phyloP scores from a whole-genome alignment of 2,888 invertebrate species.

The Meghimatium bilineatum region DNA sequence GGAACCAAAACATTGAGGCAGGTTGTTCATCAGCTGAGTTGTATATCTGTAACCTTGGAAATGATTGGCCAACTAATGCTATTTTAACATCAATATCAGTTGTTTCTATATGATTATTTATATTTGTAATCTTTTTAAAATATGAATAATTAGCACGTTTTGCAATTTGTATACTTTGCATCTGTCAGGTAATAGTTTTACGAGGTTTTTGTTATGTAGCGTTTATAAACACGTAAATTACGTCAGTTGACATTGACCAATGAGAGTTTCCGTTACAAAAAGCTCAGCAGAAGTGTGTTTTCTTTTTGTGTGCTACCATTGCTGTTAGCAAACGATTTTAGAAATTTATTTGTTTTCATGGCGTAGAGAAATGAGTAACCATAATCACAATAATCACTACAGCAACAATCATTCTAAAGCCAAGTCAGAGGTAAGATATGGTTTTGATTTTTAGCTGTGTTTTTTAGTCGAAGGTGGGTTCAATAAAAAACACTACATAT shows the following conservation, averaged over 20 bases:
- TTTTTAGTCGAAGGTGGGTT: background rate
- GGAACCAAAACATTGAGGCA: conserved; percentile 53
- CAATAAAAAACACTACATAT: background rate
- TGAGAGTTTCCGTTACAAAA: conserved; percentile 48
- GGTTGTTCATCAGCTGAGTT: conserved; percentile 51
- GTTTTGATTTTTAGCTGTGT: background rate
- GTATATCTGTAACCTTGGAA: conserved; percentile 6
- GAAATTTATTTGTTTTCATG: conserved; percentile 50
- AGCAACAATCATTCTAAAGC: conserved; percentile 60
- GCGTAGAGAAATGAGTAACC: conserved; percentile 64
- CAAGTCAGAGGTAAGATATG: conserved; percentile 64
- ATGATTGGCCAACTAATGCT: conserved; percentile 46
- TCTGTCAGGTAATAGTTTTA: background rate
- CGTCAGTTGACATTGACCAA: conserved; percentile 50
- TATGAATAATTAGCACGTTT: background rate
- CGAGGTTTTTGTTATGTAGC: background rate
- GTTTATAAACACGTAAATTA: conserved; percentile 25
- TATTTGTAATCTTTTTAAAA: background rate
- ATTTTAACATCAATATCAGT: background rate
- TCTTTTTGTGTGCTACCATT: conserved; percentile 61
- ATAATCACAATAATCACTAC: conserved; percentile 66
- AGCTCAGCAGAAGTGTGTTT: conserved; percentile 60
- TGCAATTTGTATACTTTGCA: background rate
- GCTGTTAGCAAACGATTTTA: conserved; percentile 53
- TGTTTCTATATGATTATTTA: background rate